Evolutionary conservation across 2,888 invertebrate genomes (phyloP), one percentile per base, ranked within the genome.

Genomic region (Patella pellucida): DNA sequence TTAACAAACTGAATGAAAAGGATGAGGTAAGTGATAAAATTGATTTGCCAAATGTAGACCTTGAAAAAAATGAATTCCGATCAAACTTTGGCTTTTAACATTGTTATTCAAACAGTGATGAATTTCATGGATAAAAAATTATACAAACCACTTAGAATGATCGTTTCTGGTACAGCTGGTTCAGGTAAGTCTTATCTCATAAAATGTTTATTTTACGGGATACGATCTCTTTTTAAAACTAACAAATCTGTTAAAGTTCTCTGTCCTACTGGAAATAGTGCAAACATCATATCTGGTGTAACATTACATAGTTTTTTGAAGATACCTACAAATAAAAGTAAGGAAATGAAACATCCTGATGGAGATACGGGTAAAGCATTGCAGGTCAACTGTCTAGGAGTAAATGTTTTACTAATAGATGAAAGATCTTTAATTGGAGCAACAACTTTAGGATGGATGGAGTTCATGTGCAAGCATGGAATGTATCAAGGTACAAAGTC

Each of bases 191-290:
- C 78, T 54, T n/a, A n/a, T n/a, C n/a, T n/a, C n/a, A n/a, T n/a
- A n/a, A n/a, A n/a, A n/a, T n/a, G n/a, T n/a, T 41, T 82, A 12
- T 76, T 82, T 2, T 73, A 75, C 71, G 76, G 81, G 31, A 77
- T 79, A 11, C 67, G 76, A 56, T 15, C 68, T 11, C 15, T 76
- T 62, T 81, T 80, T 71, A 62, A 75, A 4, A 71, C 52, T 11
- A 79, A 79, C 52, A 79, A 76, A 68, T 41, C 76, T 68, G 81
- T 79, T 3, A 82, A 82, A 73, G 80, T 82, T 31, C 12, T 82
- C 14, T 82, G 82, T 74, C 82, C 82, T 1, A 82, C 81, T 68
- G 84, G 81, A 7, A 83, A n/a, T n/a, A 83, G 80, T 79, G 80
- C 83, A 9, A 81, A 82, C 56, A 15, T 84, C 2, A 81, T 83